A percentile compares a stretch with the other conserved stretches of the same genome.
These are phyloP conservation scores for Cephalopachus bancanus DNA, from an alignment of 2,797 vertebrate genomes.

Conservation along the genomic window DNA sequence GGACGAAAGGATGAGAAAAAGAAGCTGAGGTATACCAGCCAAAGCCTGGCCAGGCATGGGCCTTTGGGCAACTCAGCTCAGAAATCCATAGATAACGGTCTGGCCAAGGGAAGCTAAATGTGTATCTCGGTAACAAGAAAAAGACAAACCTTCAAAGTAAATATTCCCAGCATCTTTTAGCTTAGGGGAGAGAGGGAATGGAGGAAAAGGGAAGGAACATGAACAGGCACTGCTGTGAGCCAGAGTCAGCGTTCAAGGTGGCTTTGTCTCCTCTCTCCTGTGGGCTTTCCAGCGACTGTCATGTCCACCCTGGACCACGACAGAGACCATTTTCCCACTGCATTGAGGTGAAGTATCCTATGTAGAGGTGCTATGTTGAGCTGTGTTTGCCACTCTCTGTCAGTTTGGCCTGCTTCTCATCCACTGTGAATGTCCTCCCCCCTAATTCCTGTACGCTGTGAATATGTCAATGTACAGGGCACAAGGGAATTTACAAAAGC, in stretches of 20 bases:
- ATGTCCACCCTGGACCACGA: background rate
- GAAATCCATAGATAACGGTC: slow-evolving; percentile 56
- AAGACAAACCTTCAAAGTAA: slow-evolving; percentile 34
- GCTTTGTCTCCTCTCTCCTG: accelerated
- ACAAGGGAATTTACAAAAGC: background rate
- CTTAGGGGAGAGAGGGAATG: background rate
- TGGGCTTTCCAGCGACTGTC: background rate
- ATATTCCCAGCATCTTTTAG: background rate
- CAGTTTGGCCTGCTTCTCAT: background rate
- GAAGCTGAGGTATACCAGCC: slow-evolving; percentile 70
- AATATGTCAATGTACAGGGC: background rate
- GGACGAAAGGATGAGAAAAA: slow-evolving; percentile 80
- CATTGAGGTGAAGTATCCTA: background rate
- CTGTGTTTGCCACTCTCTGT: background rate
- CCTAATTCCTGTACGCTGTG: background rate
- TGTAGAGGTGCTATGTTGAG: background rate
- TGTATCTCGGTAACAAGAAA: slow-evolving; percentile 77
- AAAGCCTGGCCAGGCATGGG: slow-evolving; percentile 59
- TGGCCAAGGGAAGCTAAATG: slow-evolving; percentile 63
- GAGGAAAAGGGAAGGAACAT: too few relatives aligned
- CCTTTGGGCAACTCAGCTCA: background rate
- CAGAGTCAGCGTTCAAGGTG: background rate
- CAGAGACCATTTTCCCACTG: background rate
- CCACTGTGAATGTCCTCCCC: background rate
- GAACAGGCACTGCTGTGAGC: background rate